Evolutionary conservation across 1,140 invertebrate species (phyloP).

Genomic region (Odontomachus brunneus): DNA sequence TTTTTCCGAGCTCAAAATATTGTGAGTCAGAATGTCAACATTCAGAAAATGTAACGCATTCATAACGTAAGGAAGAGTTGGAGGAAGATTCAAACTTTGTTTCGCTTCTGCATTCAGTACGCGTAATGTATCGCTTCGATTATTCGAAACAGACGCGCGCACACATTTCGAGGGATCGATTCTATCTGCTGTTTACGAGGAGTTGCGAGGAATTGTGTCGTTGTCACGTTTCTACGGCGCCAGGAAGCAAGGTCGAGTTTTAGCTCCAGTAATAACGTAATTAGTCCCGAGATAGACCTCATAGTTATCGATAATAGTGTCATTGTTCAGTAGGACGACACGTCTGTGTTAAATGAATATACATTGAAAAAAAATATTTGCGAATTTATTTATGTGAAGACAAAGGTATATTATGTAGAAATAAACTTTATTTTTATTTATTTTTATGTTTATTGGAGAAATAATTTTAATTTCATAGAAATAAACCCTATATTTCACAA

Average conservation of each 20-base stretch:
- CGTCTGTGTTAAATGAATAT: neutral
- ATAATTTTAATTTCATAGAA: too few species aligned
- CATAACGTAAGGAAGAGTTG: neutral
- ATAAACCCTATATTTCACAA: too few species aligned
- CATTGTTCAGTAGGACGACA: neutral
- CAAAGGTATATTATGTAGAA: too few species aligned
- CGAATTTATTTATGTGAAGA: too few species aligned
- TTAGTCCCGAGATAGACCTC: slow-evolving; percentile 40
- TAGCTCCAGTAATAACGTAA: slow-evolving; percentile 43
- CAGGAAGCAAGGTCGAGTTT: neutral
- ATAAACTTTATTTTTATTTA: too few species aligned
- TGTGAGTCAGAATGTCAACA: neutral
- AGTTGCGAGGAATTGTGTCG: neutral
- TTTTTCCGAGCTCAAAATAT: neutral
- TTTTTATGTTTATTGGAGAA: too few species aligned
- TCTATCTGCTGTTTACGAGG: neutral
- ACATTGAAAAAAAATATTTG: too few species aligned
- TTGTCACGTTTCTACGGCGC: neutral
- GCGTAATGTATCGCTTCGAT: slow-evolving; percentile 47
- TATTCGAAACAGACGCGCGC: slow-evolving; percentile 19
- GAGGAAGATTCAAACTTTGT: slow-evolving; percentile 16
- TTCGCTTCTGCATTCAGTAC: slow-evolving; percentile 2
- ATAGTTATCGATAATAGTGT: slow-evolving; percentile 39
- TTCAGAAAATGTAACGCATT: slow-evolving; percentile 6
- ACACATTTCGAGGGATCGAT: slow-evolving; percentile 21